phyloP scores from a whole-genome alignment of 2,888 invertebrate genomes.

The Oscheius sp. region DNA sequence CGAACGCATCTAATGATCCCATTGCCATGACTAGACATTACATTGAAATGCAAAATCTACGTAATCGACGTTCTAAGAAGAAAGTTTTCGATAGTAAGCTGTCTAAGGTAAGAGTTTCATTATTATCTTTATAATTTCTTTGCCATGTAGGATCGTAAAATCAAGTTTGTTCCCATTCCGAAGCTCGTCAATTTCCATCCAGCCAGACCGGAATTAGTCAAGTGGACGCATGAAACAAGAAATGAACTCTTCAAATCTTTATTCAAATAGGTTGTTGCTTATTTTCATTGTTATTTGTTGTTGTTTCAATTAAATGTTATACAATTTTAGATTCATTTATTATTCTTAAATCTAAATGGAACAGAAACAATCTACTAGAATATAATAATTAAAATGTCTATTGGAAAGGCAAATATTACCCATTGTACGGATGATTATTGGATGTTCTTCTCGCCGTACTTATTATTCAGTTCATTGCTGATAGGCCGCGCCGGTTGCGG shows the following conservation, averaged over 20 bases:
- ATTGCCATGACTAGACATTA: slow-evolving; percentile 88
- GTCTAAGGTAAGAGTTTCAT: slow-evolving; percentile 27
- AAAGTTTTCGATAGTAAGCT: slow-evolving; percentile 17
- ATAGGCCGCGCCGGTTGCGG: slow-evolving; percentile 39
- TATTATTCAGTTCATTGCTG: slow-evolving; percentile 34
- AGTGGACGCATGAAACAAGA: slow-evolving; percentile 68
- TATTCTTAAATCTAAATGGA: not conserved
- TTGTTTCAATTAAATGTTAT: slow-evolving; percentile 20
- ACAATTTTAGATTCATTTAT: not conserved
- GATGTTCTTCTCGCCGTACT: slow-evolving; percentile 37
- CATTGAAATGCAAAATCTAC: slow-evolving; percentile 89
- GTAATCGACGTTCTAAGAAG: slow-evolving; percentile 87
- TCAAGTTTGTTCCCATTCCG: slow-evolving; percentile 77
- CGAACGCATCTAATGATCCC: slow-evolving; percentile 82
- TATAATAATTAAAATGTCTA: not conserved
- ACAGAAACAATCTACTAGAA: not conserved
- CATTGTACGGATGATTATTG: slow-evolving; percentile 25
- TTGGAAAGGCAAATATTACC: slow-evolving; percentile 27
- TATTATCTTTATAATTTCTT: not conserved
- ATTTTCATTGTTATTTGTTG: slow-evolving; percentile 24
- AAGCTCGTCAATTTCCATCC: slow-evolving; percentile 71
- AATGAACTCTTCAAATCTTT: slow-evolving; percentile 71
- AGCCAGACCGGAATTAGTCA: slow-evolving; percentile 63
- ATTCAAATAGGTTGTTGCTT: slow-evolving; percentile 44
- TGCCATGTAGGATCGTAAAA: slow-evolving; percentile 81